Percentiles rank a stretch among this genome's conserved stretches.
Evolutionary conservation across 2,113 vertebrate genomes (phyloP).

Genomic region (Salvelinus sp.): DNA sequence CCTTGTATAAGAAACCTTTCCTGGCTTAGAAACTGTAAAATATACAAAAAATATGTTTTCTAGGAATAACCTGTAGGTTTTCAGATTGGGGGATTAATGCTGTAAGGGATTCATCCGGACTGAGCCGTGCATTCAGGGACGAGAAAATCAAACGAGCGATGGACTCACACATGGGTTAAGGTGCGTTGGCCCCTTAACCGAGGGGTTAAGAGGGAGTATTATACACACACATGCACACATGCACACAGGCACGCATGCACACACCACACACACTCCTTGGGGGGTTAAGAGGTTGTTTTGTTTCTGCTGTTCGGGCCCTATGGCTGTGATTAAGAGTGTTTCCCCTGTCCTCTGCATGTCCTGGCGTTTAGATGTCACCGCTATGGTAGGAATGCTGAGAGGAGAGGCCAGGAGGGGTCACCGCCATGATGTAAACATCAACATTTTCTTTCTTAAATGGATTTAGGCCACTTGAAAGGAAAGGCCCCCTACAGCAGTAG

Average conservation of each 20-base stretch:
- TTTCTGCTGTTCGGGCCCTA: slow-evolving; percentile 66
- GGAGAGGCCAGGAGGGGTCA: slow-evolving; percentile 72
- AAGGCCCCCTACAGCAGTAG: slow-evolving; percentile 48
- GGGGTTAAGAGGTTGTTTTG: slow-evolving; percentile 69
- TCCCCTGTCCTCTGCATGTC: slow-evolving; percentile 70
- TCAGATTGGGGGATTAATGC: slow-evolving; percentile 10
- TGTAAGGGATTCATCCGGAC: slow-evolving; percentile 31
- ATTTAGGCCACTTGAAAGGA: slow-evolving; percentile 70
- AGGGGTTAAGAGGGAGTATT: slow-evolving; percentile 17
- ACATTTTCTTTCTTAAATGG: slow-evolving; percentile 78
- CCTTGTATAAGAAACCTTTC: too few species aligned
- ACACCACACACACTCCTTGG: slow-evolving; percentile 50
- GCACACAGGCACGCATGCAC: slow-evolving; percentile 16
- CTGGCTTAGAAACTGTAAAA: too few species aligned
- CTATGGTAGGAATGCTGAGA: slow-evolving; percentile 76
- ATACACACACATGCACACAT: slow-evolving; percentile 20
- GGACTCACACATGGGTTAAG: slow-evolving; percentile 39
- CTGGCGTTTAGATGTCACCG: slow-evolving; percentile 77
- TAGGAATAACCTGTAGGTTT: not conserved
- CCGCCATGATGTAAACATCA: slow-evolving; percentile 78
- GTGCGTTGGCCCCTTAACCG: slow-evolving; percentile 40
- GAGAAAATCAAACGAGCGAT: slow-evolving; percentile 39
- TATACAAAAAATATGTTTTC: too few species aligned
- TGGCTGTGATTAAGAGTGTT: slow-evolving; percentile 76
- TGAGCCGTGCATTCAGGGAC: slow-evolving; percentile 10